Evolutionary conservation across 2,113 vertebrate genomes (phyloP).

Genomic region (Laterallus jamaicensis): DNA sequence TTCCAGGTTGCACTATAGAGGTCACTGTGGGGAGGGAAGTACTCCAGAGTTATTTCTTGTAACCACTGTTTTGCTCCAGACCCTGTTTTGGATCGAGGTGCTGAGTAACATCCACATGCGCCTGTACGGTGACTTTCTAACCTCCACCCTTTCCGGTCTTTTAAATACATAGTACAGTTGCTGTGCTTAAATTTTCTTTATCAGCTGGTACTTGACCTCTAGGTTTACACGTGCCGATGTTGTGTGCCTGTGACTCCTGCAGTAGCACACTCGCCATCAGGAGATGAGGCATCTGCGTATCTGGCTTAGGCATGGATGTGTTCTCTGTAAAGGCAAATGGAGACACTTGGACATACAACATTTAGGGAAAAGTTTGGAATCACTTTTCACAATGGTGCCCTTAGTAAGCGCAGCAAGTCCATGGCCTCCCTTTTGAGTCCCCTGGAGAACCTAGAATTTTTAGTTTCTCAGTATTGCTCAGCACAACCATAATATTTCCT

Average conservation of each 20-base stretch:
- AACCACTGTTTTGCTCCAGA: background rate
- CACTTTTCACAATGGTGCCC: background rate
- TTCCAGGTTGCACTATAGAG: background rate
- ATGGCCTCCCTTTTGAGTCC: background rate
- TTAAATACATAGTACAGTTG: background rate
- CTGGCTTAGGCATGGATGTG: background rate
- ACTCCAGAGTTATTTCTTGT: background rate
- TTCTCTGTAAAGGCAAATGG: background rate
- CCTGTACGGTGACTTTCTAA: background rate
- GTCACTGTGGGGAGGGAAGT: background rate
- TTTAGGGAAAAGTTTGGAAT: background rate
- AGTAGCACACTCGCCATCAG: background rate
- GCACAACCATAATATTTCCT: background rate
- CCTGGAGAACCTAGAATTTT: background rate
- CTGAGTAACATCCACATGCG: background rate
- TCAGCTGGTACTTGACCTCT: background rate
- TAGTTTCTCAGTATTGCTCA: background rate
- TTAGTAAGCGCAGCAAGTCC: background rate
- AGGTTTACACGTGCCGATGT: background rate
- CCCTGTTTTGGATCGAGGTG: background rate
- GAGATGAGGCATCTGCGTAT: background rate
- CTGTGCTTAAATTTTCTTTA: background rate
- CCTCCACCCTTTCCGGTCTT: background rate
- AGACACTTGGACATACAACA: background rate
- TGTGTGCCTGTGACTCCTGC: background rate